Evolutionary conservation across 2,888 invertebrate genomes (phyloP), one percentile per base, ranked within the genome.

Genomic region (Perithous albicinctus): DNA sequence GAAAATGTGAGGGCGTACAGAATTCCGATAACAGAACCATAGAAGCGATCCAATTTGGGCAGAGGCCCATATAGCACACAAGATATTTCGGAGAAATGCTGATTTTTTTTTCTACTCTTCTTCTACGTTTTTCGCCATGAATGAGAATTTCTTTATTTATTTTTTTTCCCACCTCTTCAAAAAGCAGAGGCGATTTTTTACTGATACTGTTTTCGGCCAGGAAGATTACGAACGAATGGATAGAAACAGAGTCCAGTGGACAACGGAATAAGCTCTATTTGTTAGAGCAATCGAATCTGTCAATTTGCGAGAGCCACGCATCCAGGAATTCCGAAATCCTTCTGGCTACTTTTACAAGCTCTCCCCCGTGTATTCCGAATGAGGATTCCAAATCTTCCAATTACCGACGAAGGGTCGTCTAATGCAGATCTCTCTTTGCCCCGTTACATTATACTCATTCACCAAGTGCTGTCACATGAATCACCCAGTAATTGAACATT

Each of bases 31-130:
- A 75, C 74, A 74, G 75, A 74, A 69, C 67, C 35, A 78, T 18
- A 63, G 54, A n/a, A 46, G 43, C 69, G 32, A 75, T 56, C 74
- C 79, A 79, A 75, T 79, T 79, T 79, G 74, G 18, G 56, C n/a
- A 63, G 15, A 54, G 26, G 46, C 26, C 35, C 41, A 54, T 54
- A 26, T 74, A 67, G 46, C 54, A 43, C 63, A 15, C 41, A 48
- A 54, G 54, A 75, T 69, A 79, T 66, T 64, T 74, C 38, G 46
- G 63, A 43, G 51, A 20, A 54, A 75, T 56, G 69, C 69, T 63
- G 69, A 74, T 78, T 54, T 72, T 78, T 78, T 61, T 70, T 64
- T n/a, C n/a, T n/a, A n/a, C 70, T 77, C 61, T 77, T 38, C 54
- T 61, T 41, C 51, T 32, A 20, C 43, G 61, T 18, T 51, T 12